Base-by-base conservation (phyloP, 2,797 vertebrate genomes). In the Propithecus deckenii region DNA sequence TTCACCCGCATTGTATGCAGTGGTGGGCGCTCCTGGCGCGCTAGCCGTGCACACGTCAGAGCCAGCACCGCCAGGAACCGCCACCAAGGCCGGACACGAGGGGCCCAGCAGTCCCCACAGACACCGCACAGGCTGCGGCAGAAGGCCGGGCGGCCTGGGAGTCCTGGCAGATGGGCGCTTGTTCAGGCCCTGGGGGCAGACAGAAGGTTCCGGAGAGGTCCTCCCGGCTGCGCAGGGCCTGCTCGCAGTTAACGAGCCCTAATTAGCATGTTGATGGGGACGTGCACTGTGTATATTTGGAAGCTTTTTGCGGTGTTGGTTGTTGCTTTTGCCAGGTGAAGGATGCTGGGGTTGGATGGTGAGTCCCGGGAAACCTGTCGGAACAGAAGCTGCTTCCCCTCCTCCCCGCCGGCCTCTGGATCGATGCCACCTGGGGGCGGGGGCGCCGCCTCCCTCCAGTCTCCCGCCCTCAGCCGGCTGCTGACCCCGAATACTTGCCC, bases 1-100 rank as follows among this genome's bases (percentile, higher is more conserved):
- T 35, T 22, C 4, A 4, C 30, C 59, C 28, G 35, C 98, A 95
- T 94, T 91, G 93, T 65, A 25, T 25, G 71, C 72, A 75, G 43
- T 35, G 88, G n/a, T 22, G 1, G 46, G 65, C 1, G 32, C 87
- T 91, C 94, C 86, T 89, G 32, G 43, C 1, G 0, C 12, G 55
- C 55, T 50, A 71, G 79, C 0, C 0, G 0, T 0, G 52, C 61
- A 38, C 48, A 12, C 75, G 55, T 52, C 81, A 71, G 83, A 89
- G 48, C 96, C 89, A 46, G n/a, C 35, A 1, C 43, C 41, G 30
- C 35, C 78, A 32, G 87, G 90, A 89, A n/a, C 83, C 4, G 0
- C 67, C 25, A 7, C 7, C 2, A 30, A 2, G 48, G 35, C 72
- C 74, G 2, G 0, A 74, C 32, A 25, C 4, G 5, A 72, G 32